These are phyloP conservation scores for Catharus minimus DNA, from an alignment of 2,113 vertebrate genomes.

Conservation along the genomic window DNA sequence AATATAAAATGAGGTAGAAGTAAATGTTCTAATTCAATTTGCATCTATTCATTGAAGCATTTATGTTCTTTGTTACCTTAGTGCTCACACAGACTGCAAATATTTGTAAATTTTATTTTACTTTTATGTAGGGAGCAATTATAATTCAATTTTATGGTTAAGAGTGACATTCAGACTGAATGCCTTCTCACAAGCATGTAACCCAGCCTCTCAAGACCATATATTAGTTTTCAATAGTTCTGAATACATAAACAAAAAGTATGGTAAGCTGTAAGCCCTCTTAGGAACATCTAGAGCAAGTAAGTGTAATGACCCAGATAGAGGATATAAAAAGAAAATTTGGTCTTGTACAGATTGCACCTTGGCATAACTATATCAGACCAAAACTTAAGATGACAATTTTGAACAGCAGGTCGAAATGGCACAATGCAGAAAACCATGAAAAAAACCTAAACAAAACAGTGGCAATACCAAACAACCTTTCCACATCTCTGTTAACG, in stretches of 20 bases:
- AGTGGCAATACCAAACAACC: conserved; percentile 47
- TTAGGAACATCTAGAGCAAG: conserved; percentile 20
- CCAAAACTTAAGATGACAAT: conserved; percentile 8
- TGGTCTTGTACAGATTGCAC: conserved; percentile 8
- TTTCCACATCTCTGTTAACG: conserved; percentile 59
- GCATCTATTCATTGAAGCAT: not conserved
- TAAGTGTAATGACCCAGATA: conserved; percentile 24
- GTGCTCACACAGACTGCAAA: not conserved
- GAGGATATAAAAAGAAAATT: conserved; percentile 44
- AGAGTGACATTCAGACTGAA: not conserved
- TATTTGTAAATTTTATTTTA: not conserved
- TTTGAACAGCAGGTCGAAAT: conserved; percentile 55
- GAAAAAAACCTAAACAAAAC: conserved; percentile 38
- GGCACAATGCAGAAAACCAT: conserved; percentile 28
- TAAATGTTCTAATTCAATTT: not conserved
- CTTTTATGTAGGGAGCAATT: not conserved
- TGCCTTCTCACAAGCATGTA: not conserved
- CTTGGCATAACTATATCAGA: conserved; percentile 22
- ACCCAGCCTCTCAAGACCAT: not conserved
- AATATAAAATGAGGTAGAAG: not conserved
- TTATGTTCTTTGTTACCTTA: not conserved
- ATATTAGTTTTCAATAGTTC: not conserved
- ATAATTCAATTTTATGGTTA: not conserved
- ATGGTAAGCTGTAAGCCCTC: not conserved
- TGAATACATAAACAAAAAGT: not conserved